phyloP scores from a whole-genome alignment of 1,140 invertebrate species.

The Drosophila ercepeae region DNA sequence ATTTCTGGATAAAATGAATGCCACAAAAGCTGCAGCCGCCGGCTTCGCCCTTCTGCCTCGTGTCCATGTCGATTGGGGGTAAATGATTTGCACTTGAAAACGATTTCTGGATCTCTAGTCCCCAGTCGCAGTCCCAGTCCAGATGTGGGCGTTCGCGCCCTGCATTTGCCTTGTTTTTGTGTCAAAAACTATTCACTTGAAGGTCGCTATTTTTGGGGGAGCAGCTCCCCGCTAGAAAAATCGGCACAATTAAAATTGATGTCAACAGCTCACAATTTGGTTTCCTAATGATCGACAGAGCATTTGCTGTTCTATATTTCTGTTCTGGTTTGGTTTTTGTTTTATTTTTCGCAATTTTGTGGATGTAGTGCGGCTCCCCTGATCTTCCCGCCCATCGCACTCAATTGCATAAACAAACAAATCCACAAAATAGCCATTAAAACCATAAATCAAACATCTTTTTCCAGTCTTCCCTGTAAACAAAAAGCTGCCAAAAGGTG shows the following conservation, averaged over 20 bases:
- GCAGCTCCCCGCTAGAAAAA: constrained; percentile 31
- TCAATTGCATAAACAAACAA: constrained; percentile 75
- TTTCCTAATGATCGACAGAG: constrained; percentile 58
- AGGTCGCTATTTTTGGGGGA: constrained; percentile 35
- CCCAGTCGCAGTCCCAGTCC: background rate
- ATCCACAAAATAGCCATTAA: constrained; percentile 60
- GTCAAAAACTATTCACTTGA: constrained; percentile 56
- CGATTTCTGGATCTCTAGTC: constrained; percentile 20
- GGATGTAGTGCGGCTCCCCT: background rate
- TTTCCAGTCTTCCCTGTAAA: constrained; percentile 39
- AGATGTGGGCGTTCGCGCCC: background rate
- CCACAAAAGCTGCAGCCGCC: constrained; percentile 39
- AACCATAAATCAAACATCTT: constrained; percentile 65
- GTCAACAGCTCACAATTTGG: constrained; percentile 69
- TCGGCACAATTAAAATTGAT: constrained; percentile 76
- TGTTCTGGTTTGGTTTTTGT: constrained; percentile 28
- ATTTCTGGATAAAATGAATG: constrained; percentile 80
- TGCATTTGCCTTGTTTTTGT: constrained; percentile 34
- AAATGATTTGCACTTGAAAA: constrained; percentile 66
- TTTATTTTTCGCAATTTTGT: constrained; percentile 46
- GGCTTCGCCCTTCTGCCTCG: constrained; percentile 18
- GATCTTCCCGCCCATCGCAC: constrained; percentile 6
- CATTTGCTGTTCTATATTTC: constrained; percentile 21
- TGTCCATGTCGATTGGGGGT: constrained; percentile 52
- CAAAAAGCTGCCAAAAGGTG: constrained; percentile 20